phyloP scores from a whole-genome alignment of 2,888 invertebrate species.

The Sarcophaga caerulescens region DNA sequence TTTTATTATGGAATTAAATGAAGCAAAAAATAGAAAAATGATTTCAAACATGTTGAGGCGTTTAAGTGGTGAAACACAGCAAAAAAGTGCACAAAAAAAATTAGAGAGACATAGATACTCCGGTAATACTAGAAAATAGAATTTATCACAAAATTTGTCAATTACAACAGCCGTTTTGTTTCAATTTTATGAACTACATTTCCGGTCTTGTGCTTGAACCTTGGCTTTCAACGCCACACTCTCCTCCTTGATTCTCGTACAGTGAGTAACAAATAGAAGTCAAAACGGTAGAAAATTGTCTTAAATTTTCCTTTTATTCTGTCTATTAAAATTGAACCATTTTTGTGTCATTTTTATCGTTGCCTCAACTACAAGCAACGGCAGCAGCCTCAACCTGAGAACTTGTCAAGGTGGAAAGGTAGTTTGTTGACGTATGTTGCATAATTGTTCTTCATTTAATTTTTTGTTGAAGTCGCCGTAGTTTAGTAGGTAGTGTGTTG shows the following conservation, averaged over 20 bases:
- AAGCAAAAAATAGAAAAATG: too few relatives aligned
- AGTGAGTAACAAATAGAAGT: neutral
- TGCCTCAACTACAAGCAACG: neutral
- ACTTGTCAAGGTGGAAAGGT: neutral
- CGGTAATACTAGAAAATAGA: neutral
- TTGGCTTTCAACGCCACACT: neutral
- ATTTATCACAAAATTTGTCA: constrained; percentile 62
- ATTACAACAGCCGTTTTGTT: constrained; percentile 15
- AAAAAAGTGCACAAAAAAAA: neutral
- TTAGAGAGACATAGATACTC: neutral
- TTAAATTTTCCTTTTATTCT: constrained; percentile 41
- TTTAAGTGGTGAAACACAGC: constrained; percentile 33
- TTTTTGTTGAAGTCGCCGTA: too few relatives aligned
- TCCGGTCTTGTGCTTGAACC: neutral
- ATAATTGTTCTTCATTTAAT: constrained; percentile 44
- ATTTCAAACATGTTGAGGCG: constrained; percentile 45
- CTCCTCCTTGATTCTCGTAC: neutral
- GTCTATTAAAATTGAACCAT: neutral
- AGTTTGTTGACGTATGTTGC: constrained; percentile 17
- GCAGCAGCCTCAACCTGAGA: neutral
- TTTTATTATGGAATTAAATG: constrained; percentile 28
- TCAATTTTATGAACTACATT: constrained; percentile 3
- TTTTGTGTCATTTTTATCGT: neutral
- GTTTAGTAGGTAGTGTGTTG: too few relatives aligned
- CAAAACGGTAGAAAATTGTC: constrained; percentile 26